Base-by-base conservation (phyloP, 2,797 vertebrate genomes). In the Hippocampus kuda region DNA sequence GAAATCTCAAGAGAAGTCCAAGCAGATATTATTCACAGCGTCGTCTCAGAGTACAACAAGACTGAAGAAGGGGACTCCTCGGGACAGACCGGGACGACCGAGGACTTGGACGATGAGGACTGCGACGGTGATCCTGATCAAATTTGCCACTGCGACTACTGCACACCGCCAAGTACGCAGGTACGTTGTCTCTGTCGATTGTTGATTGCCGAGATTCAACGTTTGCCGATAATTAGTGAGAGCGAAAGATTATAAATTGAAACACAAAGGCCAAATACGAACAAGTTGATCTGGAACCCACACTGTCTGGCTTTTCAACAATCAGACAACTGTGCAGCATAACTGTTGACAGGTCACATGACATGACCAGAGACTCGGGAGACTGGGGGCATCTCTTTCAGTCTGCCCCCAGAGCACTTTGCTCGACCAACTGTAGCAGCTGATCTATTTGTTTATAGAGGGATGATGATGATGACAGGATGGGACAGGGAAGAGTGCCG, bases 131-230 rank as follows among this genome's bases (percentile, higher is more conserved):
- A 89, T 24, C 79, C 68, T 67, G 20, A 56, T 4, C 89, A 89
- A 44, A 7, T 18, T 42, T 92, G 91, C 73, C 88, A 91, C 68
- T 92, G 91, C 77, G 87, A 91, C 70, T 82, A 89, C 87, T 92
- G 91, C 88, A 65, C 85, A 69, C 86, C 88, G 11, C 79, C 87
- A 6, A 44, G 41, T 66, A 81, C 88, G 59, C 83, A 92, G 90
- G 90, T 91, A 90, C 34, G 34, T 34, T 34, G 34, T 34, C 34
- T 34, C 34, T 34, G 34, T 34, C 34, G 34, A 34, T 34, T 34
- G 34, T 5, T 34, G 34, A 5, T 13, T 27, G 12, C 15, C 10
- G 27, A 13, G 10, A 27, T 57, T 57, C 5, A 27, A 1, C 4
- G 2, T 57, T 27, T 51, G 49, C 1, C 5, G 49, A 51, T 18